Evolutionary conservation across 1,140 invertebrate species (phyloP).

Genomic region (Euwallacea similis): DNA sequence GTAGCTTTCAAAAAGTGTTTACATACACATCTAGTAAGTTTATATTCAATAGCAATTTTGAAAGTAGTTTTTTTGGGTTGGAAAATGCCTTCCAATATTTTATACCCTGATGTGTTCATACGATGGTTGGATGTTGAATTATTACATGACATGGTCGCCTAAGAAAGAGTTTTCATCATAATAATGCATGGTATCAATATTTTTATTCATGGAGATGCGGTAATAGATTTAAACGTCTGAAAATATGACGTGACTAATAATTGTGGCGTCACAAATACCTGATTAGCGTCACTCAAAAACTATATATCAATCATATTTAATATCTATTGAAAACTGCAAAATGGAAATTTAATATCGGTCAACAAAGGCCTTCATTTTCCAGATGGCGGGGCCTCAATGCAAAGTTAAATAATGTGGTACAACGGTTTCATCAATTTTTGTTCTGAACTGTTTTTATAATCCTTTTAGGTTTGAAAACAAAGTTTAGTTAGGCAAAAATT

Average conservation of each 20-base stretch:
- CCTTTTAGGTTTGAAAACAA: not conserved
- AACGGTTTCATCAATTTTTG: conserved; percentile 1
- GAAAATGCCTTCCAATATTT: conserved; percentile 11
- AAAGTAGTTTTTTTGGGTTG: not conserved
- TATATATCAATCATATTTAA: conserved; percentile 6
- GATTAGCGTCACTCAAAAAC: conserved; percentile 4
- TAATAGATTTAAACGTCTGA: not conserved
- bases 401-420: conserved; percentile 7
- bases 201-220: not conserved
- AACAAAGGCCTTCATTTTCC: conserved; percentile 7
- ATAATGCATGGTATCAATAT: not conserved
- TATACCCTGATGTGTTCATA: not conserved
- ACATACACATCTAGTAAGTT: too few species aligned
- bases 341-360: conserved; percentile 12
- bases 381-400: not conserved
- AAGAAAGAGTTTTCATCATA: not conserved
- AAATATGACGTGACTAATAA: not conserved
- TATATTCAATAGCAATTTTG: conserved; percentile 8
- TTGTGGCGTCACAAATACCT: not conserved
- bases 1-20: too few species aligned
- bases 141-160: not conserved
- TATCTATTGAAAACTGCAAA: conserved; percentile 7
- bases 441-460: not conserved
- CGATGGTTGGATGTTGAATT: too few species aligned
- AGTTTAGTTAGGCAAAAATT: not conserved